Evolutionary conservation across 2,888 invertebrate species (phyloP).

Genomic region (Ischnus inquisitorius): DNA sequence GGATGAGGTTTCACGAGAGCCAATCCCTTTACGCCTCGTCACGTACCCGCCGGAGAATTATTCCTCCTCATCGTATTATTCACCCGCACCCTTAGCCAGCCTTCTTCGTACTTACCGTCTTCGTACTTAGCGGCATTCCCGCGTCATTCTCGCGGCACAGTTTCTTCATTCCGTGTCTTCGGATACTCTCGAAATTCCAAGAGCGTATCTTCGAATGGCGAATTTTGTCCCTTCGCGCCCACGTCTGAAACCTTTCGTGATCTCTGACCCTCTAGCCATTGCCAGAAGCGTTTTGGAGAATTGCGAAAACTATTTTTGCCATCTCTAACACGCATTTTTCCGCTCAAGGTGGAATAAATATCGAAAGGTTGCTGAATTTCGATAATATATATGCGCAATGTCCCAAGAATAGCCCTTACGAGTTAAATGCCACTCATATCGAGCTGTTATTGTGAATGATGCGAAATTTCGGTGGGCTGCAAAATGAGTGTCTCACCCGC

Average conservation of each 20-base stretch:
- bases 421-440: too few species aligned
- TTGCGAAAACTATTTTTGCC: background rate
- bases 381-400: too few species aligned
- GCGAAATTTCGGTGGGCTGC: too few species aligned
- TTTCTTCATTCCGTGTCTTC: background rate
- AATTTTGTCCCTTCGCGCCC: background rate
- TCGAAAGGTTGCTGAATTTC: too few species aligned
- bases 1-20: constrained; percentile 54
- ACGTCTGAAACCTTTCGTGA: background rate
- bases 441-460: too few species aligned
- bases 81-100: background rate
- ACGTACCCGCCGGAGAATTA: constrained; percentile 62
- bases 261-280: background rate
- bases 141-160: background rate
- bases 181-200: constrained; percentile 10
- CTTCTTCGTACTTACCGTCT: constrained; percentile 27
- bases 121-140: too few species aligned
- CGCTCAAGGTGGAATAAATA: too few species aligned
- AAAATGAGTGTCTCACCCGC: too few species aligned
- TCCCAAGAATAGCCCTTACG: too few species aligned
- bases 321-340: too few species aligned
- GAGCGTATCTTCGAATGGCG: background rate
- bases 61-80: constrained; percentile 47
- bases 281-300: background rate
- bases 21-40: constrained; percentile 66